Percentiles rank a stretch among this genome's conserved stretches.
Conservation (phyloP, 2,797 vertebrate genomes). For the Lepus townsendii region DNA sequence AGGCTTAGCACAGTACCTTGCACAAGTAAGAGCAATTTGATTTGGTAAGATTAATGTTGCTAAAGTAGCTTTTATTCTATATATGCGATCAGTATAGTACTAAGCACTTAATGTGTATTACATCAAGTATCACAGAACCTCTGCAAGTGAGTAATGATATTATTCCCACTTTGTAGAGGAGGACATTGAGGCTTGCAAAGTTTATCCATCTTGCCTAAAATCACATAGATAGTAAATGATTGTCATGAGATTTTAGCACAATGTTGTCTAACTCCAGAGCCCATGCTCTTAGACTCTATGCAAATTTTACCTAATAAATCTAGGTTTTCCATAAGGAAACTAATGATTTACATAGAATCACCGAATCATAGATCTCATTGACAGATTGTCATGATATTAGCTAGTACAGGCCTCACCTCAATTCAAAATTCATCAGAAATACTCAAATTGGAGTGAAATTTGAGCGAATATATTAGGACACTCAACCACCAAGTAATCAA, state of each 20-base stretch:
- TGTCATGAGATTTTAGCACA: not conserved
- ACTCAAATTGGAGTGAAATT: not conserved
- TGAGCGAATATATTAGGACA: not conserved
- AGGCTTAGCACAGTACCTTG: not conserved
- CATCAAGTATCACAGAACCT: not conserved
- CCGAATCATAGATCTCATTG: not conserved
- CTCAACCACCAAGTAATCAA: not conserved
- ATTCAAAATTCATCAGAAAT: slow-evolving; percentile 59
- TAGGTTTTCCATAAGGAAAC: not conserved
- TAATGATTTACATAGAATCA: not conserved
- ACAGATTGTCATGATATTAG: not conserved
- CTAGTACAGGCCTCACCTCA: not conserved
- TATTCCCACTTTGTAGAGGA: not conserved
- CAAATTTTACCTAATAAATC: slow-evolving; percentile 18
- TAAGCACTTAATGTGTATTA: not conserved
- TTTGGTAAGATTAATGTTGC: slow-evolving; percentile 28
- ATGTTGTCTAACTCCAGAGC: not conserved
- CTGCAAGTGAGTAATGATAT: not conserved
- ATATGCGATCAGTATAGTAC: not conserved
- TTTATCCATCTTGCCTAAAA: not conserved
- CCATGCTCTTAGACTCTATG: not conserved
- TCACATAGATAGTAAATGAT: not conserved
- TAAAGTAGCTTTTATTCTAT: not conserved
- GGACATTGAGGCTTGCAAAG: not conserved
- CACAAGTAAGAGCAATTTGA: not conserved